Percentiles rank a stretch among this genome's conserved stretches.
Evolutionary conservation across 2,113 vertebrate genomes (phyloP).

Genomic region (Puma concolor): DNA sequence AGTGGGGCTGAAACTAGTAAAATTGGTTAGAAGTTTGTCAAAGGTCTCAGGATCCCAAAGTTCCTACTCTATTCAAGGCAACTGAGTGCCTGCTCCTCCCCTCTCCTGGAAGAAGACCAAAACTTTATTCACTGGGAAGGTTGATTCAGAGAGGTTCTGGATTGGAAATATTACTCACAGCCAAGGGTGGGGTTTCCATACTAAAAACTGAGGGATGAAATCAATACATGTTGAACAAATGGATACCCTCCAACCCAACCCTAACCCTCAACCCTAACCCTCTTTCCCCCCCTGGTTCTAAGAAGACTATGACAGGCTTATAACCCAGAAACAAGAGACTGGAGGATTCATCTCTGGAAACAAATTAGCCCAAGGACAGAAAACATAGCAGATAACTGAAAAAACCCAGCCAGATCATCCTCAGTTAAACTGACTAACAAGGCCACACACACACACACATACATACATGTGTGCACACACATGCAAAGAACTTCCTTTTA

Average conservation of each 20-base stretch:
- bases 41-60: not conserved
- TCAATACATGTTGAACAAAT: not conserved
- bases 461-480: not conserved
- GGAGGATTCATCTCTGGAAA: not conserved
- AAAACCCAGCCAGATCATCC: not conserved
- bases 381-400: not conserved
- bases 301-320: not conserved
- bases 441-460: not conserved
- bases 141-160: not conserved
- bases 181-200: not conserved
- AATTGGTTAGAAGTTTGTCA: not conserved
- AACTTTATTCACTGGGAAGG: not conserved
- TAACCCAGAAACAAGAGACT: not conserved
- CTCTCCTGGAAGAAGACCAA: not conserved
- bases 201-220: not conserved
- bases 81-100: not conserved
- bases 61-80: not conserved
- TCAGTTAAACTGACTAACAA: not conserved
- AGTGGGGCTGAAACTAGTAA: not conserved
- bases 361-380: not conserved
- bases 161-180: not conserved
- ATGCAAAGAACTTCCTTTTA: not conserved
- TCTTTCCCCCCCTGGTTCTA: not conserved
- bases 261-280: not conserved
- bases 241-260: not conserved